phyloP scores from a whole-genome alignment of 2,113 vertebrate genomes.

The Hemiprocne comata region DNA sequence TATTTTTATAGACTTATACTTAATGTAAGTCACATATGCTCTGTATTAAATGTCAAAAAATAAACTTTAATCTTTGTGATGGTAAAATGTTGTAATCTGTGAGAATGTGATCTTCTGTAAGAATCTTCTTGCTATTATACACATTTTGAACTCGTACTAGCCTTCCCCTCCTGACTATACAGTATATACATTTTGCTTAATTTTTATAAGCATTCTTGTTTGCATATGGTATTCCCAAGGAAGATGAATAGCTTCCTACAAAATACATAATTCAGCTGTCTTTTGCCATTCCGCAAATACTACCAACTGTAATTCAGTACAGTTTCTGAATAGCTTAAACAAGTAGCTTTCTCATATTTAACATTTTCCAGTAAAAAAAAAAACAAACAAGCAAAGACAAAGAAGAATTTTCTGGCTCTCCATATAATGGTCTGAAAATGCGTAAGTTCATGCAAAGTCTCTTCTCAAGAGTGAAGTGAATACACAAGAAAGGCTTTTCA shows the following conservation, averaged over 20 bases:
- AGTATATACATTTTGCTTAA: background rate
- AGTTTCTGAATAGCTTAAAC: background rate
- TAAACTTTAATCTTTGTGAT: slow-evolving; percentile 32
- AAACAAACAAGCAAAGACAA: background rate
- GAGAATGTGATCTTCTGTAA: background rate
- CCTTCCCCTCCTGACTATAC: background rate
- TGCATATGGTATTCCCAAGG: slow-evolving; percentile 7
- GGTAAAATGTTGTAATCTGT: background rate
- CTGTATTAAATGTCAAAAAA: slow-evolving; percentile 16
- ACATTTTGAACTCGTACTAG: background rate
- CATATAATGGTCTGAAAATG: background rate
- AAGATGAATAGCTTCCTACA: slow-evolving; percentile 22
- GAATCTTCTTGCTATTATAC: slow-evolving; percentile 7
- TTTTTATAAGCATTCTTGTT: slow-evolving; percentile 21
- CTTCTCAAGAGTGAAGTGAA: background rate
- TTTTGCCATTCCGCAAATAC: background rate
- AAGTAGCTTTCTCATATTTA: background rate
- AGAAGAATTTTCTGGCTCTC: background rate
- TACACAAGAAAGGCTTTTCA: background rate
- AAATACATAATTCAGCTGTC: slow-evolving; percentile 29
- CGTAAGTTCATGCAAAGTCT: background rate
- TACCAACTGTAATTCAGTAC: background rate
- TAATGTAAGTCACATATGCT: background rate
- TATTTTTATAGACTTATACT: background rate
- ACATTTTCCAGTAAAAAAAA: background rate